Evolutionary conservation across 2,797 vertebrate species (phyloP), one percentile per base, ranked within the genome.

Genomic region (Salmo trutta): DNA sequence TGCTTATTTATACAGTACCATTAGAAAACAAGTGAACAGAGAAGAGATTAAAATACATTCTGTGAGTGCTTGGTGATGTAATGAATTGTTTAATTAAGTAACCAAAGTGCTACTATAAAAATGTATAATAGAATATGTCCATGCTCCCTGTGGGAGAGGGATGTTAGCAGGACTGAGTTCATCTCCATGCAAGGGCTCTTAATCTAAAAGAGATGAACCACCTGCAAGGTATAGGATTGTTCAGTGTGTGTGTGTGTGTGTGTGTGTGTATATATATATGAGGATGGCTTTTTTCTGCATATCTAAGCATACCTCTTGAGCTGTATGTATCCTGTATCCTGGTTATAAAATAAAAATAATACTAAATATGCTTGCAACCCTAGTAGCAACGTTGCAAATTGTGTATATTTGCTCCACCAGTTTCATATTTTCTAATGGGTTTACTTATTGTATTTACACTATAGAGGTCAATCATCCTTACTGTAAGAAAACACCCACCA

Each of bases 161-260:
- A n/a, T 69, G 67, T 31, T 31, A 73, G 33, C 27, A 8, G 52
- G 24, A 7, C 5, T 31, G 71, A 10, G 52, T 52, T 56, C 17
- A 16, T 29, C 24, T 17, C 24, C 27, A 56, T 31, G 27, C 1
- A 17, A 29, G 52, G 52, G 24, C 6, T 54, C 56, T 70, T 56
- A 56, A 73, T 73, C 19, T 33, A 33, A 56, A 73, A 73, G 33
- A 17, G 52, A 73, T 73, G 27, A 73, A 73, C 27, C 71, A 33
- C 71, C 71, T 73, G 52, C 6, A 17, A 56, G 71, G 71, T 56
- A 24, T 62, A n/a, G 52, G 29, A 17, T 19, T 17, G n/a, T 73
- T 56, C 8, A 10, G 16, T 62, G 59, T 62, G 21, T 24, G 59
- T 62, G 53, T 54, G 53, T 17, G 52, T 53, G 52, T 53, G 52